A percentile compares a stretch with the other conserved stretches of the same genome.
Evolutionary conservation across 92 coral and sea anemone genomes (phyloP).

Genomic region (Actinernus sp.): DNA sequence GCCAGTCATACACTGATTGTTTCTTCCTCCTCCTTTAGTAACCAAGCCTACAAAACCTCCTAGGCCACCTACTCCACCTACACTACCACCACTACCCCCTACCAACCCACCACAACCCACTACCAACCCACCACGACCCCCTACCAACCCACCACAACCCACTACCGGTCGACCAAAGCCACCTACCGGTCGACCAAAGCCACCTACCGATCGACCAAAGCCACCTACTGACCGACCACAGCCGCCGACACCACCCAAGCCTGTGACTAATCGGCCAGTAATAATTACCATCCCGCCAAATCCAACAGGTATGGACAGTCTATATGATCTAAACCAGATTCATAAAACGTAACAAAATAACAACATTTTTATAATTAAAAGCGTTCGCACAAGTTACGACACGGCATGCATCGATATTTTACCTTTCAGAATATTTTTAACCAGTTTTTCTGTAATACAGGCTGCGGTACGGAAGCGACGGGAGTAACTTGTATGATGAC

Average conservation of each 20-base stretch:
- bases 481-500: too few species aligned
- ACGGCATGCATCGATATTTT: too few species aligned
- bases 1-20: too few species aligned
- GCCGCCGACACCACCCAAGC: constrained; percentile 26
- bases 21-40: constrained; percentile 4
- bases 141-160: constrained; percentile 7
- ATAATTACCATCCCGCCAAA: constrained; percentile 17
- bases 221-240: neutral
- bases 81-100: constrained; percentile 8
- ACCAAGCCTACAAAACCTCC: too few species aligned
- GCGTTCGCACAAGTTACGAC: too few species aligned
- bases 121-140: neutral
- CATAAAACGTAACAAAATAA: neutral
- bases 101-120: constrained; percentile 8
- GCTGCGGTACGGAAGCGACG: too few species aligned
- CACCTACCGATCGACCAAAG: neutral
- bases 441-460: too few species aligned
- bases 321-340: neutral
- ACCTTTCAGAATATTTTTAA: too few species aligned
- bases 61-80: too few species aligned
- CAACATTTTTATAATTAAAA: neutral
- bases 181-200: neutral
- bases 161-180: neutral
- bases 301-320: constrained; percentile 26
- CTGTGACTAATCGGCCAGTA: constrained; percentile 16